Conservation (phyloP, 92 coral and sea anemone genomes). For the Parazoanthus darwini region DNA sequence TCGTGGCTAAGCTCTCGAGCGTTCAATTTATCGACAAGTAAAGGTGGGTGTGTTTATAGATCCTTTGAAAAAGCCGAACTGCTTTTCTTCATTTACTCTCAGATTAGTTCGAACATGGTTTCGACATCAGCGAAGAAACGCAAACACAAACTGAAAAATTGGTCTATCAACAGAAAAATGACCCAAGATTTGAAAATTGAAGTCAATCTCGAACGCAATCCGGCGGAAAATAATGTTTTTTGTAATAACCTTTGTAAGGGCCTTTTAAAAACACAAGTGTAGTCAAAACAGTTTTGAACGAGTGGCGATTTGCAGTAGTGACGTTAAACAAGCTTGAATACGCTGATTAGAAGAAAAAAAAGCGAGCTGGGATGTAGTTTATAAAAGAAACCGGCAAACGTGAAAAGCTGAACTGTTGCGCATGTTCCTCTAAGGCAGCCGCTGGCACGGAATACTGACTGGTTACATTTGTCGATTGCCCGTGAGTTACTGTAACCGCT, state of each 20-base stretch:
- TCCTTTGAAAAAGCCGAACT: constrained; percentile 26
- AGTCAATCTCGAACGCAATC: not conserved
- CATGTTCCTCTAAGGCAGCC: not conserved
- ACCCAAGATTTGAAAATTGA: not conserved
- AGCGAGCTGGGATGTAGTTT: not conserved
- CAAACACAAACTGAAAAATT: not conserved
- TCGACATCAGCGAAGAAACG: not conserved
- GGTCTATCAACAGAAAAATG: not conserved
- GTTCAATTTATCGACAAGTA: not conserved
- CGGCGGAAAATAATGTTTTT: not conserved
- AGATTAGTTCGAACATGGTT: not conserved
- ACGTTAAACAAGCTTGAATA: not conserved
- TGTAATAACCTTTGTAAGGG: not conserved
- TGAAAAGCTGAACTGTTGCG: not conserved
- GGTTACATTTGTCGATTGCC: no score
- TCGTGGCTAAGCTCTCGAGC: not conserved
- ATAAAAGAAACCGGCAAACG: not conserved
- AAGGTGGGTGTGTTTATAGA: not conserved
- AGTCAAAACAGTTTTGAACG: not conserved
- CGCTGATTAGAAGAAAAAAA: not conserved
- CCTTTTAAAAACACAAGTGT: not conserved
- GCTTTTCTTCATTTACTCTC: not conserved
- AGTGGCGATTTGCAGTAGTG: not conserved
- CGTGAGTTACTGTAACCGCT: no score
- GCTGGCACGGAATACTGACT: not conserved